Base-by-base conservation (phyloP, 2,797 vertebrate genomes). In the Falco novaeseelandiae region DNA sequence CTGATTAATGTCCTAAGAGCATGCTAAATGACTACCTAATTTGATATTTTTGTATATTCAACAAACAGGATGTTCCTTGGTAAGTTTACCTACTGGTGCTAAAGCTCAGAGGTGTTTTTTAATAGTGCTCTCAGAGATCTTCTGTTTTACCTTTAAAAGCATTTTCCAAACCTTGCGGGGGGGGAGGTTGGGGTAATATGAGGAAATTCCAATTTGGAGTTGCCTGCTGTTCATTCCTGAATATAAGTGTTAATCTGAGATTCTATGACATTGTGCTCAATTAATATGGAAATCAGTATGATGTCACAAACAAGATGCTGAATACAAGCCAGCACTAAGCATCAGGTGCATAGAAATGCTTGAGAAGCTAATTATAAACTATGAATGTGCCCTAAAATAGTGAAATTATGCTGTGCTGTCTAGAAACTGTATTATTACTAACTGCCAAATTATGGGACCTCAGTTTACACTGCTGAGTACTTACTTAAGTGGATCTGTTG, bases 361-460 rank as follows among this genome's bases (percentile, higher is more conserved):
- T 74, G n/a, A 93, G 57, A 77, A 66, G 15, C 58, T 87, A 79
- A 55, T 89, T 49, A 27, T 67, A 40, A 91, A 48, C 51, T 12
- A 0, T 44, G 40, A 82, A 27, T 54, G n/a, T 12, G 1, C 65
- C 71, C 87, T 93, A 62, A 95, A 89, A 83, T 89, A 90, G 74
- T 71, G 89, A 88, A 88, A 67, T 73, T 55, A 40, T 73, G 42
- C 79, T 90, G 44, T 73, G 42, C 79, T 90, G 48, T 80, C 76
- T 92, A 86, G 69, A 86, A 88, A 83, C n/a, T 52, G 27, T 84
- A 44, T 77, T 90, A 62, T 82, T 73, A 34, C 30, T 62, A 62
- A 54, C 84, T 59, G 49, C 57, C 57, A 44, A 29, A 84, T 91
- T 54, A 71, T 25, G 57, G 81, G 44, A 36, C 62, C 59, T 93